phyloP scores from a whole-genome alignment of 2,797 vertebrate species.

The Paramormyrops hopkinsi region DNA sequence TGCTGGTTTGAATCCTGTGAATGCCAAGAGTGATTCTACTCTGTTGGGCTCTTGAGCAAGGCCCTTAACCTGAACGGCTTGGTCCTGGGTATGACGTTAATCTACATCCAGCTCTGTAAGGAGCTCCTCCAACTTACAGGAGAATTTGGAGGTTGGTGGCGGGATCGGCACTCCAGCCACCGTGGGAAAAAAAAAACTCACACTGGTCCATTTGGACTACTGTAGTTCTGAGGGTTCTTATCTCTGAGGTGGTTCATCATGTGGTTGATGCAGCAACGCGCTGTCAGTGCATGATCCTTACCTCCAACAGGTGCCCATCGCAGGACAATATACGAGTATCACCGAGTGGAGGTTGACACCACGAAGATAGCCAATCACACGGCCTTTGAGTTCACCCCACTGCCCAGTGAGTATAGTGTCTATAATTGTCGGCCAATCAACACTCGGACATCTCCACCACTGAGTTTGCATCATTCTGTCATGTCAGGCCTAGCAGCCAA shows the following conservation, averaged over 20 bases:
- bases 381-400: slow-evolving; percentile 79
- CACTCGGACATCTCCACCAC: background rate
- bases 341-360: slow-evolving; percentile 82
- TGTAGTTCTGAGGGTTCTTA: background rate
- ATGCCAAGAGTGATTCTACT: background rate
- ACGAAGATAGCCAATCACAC: slow-evolving; percentile 67
- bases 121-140: background rate
- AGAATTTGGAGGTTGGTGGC: background rate
- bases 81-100: background rate
- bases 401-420: slow-evolving; percentile 59
- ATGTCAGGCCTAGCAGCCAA: background rate
- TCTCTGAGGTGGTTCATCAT: background rate
- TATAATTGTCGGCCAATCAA: background rate
- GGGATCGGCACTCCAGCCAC: background rate
- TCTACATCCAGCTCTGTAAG: background rate
- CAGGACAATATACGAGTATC: slow-evolving; percentile 86
- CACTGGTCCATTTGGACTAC: background rate
- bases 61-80: background rate
- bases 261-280: background rate
- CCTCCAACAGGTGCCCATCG: slow-evolving; percentile 61
- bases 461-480: background rate
- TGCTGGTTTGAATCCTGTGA: background rate
- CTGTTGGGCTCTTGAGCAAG: background rate
- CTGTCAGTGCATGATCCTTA: background rate
- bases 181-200: background rate